Evolutionary conservation across 2,113 vertebrate species (phyloP).

Genomic region (Corythoichthys haematopterus): DNA sequence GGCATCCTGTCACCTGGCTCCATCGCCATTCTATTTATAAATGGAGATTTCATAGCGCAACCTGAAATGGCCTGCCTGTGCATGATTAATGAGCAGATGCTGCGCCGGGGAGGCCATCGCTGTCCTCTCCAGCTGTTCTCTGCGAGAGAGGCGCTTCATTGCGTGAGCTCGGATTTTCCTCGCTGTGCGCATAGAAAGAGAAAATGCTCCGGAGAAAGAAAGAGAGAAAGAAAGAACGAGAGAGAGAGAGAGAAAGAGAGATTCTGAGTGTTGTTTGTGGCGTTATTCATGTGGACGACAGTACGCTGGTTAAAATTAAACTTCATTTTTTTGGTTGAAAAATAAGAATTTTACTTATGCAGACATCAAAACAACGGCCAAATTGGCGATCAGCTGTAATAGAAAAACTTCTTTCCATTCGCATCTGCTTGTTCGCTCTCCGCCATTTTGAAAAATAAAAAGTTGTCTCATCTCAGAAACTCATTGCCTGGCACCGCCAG

Average conservation of each 20-base stretch:
- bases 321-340: too few relatives aligned
- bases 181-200: slow-evolving; percentile 25
- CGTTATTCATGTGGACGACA: not conserved
- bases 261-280: not conserved
- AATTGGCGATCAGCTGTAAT: too few relatives aligned
- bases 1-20: slow-evolving; percentile 44
- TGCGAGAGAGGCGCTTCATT: slow-evolving; percentile 27
- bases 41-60: slow-evolving; percentile 72
- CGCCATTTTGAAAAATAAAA: too few relatives aligned
- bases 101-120: slow-evolving; percentile 69
- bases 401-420: too few relatives aligned
- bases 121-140: slow-evolving; percentile 42
- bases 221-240: not conserved
- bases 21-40: slow-evolving; percentile 73
- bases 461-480: too few relatives aligned
- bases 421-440: too few relatives aligned
- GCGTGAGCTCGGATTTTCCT: slow-evolving; percentile 35
- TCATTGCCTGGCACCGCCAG: too few relatives aligned
- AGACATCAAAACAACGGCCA: too few relatives aligned
- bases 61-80: slow-evolving; percentile 68
- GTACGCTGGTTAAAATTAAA: not conserved
- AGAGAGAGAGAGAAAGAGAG: not conserved
- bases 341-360: too few relatives aligned
- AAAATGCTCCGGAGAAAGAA: not conserved
- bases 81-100: slow-evolving; percentile 77